phyloP scores from a whole-genome alignment of 2,113 vertebrate genomes.

The Heterotilapia buettikoferi region DNA sequence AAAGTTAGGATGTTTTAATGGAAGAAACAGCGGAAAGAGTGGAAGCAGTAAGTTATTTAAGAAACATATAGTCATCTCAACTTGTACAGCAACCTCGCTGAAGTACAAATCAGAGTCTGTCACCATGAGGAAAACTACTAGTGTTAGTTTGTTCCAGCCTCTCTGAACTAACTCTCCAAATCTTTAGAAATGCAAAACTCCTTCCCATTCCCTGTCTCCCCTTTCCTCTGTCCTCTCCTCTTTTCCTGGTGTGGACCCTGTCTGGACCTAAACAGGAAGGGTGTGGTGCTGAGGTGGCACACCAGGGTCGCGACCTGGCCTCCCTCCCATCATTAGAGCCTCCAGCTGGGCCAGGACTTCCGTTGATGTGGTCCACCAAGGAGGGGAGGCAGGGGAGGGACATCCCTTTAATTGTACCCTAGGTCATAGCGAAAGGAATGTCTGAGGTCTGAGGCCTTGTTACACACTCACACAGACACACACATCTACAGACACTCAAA shows the following conservation, averaged over 20 bases:
- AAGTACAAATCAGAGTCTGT: not conserved
- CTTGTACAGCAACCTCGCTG: not conserved
- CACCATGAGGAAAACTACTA: not conserved
- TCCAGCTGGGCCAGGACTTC: slow-evolving; percentile 70
- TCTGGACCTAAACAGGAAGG: slow-evolving; percentile 70
- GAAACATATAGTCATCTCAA: not conserved
- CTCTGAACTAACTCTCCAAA: slow-evolving; percentile 1
- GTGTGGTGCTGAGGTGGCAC: slow-evolving; percentile 71
- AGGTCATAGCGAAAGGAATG: slow-evolving; percentile 74
- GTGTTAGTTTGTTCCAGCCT: not conserved
- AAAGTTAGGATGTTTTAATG: not conserved
- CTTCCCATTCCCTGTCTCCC: slow-evolving; percentile 6
- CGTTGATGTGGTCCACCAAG: slow-evolving; percentile 72
- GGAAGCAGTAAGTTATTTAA: not conserved
- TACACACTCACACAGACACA: slow-evolving; percentile 55
- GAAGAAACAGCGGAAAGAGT: not conserved
- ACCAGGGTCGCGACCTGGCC: slow-evolving; percentile 72
- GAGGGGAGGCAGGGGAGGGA: slow-evolving; percentile 72
- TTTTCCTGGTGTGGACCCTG: slow-evolving; percentile 41
- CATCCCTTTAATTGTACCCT: slow-evolving; percentile 76
- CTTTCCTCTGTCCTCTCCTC: slow-evolving; percentile 19
- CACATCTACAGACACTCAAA: slow-evolving; percentile 42
- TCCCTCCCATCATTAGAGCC: slow-evolving; percentile 71
- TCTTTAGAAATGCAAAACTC: slow-evolving; percentile 10
- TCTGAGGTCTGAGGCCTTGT: slow-evolving; percentile 77